Evolutionary conservation across 1,140 invertebrate genomes (phyloP).

Genomic region (Drosophila setifemur): DNA sequence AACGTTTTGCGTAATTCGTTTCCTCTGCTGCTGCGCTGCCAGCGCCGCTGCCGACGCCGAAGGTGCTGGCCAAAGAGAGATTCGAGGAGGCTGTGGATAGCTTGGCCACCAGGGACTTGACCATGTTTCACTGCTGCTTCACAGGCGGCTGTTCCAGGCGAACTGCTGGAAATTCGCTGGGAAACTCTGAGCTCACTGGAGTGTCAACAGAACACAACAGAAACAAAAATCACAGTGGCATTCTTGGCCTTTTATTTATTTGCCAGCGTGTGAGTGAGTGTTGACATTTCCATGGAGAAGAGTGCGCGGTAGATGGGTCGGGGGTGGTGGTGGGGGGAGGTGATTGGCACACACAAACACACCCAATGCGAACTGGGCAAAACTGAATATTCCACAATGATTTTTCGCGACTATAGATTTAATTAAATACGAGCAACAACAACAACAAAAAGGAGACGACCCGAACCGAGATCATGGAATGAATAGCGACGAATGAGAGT

Average conservation of each 20-base stretch:
- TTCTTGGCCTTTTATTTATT: conserved; percentile 9
- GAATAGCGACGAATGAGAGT: conserved; percentile 56
- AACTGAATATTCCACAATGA: conserved; percentile 46
- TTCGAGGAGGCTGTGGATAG: conserved; percentile 75
- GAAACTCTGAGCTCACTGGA: conserved; percentile 8
- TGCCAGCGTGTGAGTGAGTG: conserved; percentile 32
- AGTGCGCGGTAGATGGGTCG: neutral
- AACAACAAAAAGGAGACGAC: conserved; percentile 18
- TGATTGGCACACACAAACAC: conserved; percentile 13
- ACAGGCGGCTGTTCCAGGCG: neutral
- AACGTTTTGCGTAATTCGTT: conserved; percentile 80
- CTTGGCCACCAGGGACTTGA: conserved; percentile 79
- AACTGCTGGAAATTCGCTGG: conserved; percentile 7
- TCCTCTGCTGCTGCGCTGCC: conserved; percentile 50
- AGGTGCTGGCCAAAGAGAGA: conserved; percentile 72
- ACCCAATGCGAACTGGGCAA: conserved; percentile 21
- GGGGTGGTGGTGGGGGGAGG: neutral
- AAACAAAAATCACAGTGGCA: conserved; percentile 26
- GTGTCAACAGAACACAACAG: conserved; percentile 35
- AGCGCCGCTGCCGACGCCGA: conserved; percentile 45
- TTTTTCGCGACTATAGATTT: conserved; percentile 57
- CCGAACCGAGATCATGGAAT: conserved; percentile 56
- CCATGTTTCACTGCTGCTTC: conserved; percentile 45
- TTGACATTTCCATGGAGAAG: conserved; percentile 50
- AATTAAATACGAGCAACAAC: conserved; percentile 53